Conservation (phyloP, 1,140 invertebrate genomes). For the Atta cephalotes region DNA sequence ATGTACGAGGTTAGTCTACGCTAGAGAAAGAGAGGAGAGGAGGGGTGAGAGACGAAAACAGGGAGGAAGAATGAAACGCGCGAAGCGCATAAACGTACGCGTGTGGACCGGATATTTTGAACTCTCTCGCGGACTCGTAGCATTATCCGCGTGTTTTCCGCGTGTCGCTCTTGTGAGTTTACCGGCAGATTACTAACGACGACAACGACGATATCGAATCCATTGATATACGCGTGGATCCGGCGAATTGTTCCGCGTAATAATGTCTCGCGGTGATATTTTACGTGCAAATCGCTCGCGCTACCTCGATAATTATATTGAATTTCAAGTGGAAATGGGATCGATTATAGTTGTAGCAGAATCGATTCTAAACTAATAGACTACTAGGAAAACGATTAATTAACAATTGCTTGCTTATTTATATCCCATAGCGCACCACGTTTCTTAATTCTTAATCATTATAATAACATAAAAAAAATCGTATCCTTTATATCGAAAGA, state of each 20-base stretch:
- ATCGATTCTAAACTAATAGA: slow-evolving; percentile 17
- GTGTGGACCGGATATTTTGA: slow-evolving; percentile 48
- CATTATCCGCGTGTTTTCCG: slow-evolving; percentile 60
- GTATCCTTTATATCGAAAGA: not conserved
- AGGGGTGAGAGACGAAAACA: not conserved
- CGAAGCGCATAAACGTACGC: slow-evolving; percentile 44
- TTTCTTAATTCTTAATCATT: not conserved
- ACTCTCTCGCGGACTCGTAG: slow-evolving; percentile 17
- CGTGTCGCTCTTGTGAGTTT: not conserved
- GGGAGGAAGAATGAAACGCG: slow-evolving; percentile 52
- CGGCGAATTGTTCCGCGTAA: slow-evolving; percentile 39
- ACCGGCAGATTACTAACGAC: slow-evolving; percentile 28
- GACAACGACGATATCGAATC: slow-evolving; percentile 13
- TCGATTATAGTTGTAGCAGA: not conserved
- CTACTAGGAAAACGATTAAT: not conserved
- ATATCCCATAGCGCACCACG: no score
- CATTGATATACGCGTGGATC: slow-evolving; percentile 39
- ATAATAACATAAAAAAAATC: not conserved
- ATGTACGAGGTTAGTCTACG: slow-evolving; percentile 34
- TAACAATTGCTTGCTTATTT: not conserved
- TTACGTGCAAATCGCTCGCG: slow-evolving; percentile 14
- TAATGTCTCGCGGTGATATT: slow-evolving; percentile 52
- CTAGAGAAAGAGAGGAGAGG: slow-evolving; percentile 7
- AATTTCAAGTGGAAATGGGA: slow-evolving; percentile 10
- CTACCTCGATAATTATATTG: slow-evolving; percentile 17